These are phyloP conservation scores for Antedon mediterranea DNA, from an alignment of 53 echinoderm and acorn worm species.

Conservation along the genomic window DNA sequence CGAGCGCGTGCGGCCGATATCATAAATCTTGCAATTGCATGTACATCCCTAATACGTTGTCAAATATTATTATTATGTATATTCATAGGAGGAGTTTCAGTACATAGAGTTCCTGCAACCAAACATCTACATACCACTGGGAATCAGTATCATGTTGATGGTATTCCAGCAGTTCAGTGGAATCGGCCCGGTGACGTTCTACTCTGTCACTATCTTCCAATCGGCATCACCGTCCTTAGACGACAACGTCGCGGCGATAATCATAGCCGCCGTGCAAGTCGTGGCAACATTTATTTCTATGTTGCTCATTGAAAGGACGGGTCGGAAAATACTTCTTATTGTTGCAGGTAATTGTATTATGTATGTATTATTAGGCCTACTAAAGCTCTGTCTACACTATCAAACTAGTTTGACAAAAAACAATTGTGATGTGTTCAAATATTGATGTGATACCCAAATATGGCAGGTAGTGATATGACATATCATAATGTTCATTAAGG, in stretches of 20 bases:
- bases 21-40: no score
- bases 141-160: constrained; percentile 65
- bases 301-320: constrained; percentile 58
- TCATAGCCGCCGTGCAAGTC: constrained; percentile 65
- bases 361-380: no score
- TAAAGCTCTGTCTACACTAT: no score
- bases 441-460: no score
- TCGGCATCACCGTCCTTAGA: constrained; percentile 33
- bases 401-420: no score
- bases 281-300: constrained; percentile 45
- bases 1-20: no score
- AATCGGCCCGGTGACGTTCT: constrained; percentile 87
- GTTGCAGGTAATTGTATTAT: constrained; percentile 43
- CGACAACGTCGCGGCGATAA: constrained; percentile 42
- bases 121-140: constrained; percentile 46
- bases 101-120: constrained; percentile 44
- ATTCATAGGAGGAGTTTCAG: constrained; percentile 49
- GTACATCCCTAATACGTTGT: no score
- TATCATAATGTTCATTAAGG: no score
- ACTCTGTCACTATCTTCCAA: constrained; percentile 75
- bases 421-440: no score
- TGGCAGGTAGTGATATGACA: no score
- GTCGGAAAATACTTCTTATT: constrained; percentile 53
- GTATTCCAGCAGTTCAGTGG: constrained; percentile 91
- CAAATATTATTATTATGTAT: no score